Evolutionary conservation across 2,797 vertebrate genomes (phyloP).

Genomic region (Acestrorhynchus altus): DNA sequence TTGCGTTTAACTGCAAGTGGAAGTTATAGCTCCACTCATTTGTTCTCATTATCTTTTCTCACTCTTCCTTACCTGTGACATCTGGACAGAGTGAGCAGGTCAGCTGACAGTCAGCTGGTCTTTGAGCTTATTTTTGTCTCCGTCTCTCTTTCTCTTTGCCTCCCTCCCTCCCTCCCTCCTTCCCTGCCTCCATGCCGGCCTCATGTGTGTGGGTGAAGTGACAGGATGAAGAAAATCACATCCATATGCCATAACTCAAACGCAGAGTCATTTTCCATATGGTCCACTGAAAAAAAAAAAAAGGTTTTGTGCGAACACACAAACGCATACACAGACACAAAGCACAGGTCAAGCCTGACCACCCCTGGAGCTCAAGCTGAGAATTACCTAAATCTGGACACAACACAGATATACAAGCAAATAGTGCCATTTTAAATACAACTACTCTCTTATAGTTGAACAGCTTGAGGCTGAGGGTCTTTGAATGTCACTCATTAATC

Average conservation of each 20-base stretch:
- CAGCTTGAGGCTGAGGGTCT: slow-evolving; percentile 16
- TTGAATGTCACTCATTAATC: slow-evolving; percentile 10
- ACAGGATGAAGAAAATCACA: slow-evolving; percentile 74
- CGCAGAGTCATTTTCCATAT: slow-evolving; percentile 53
- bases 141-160: slow-evolving; percentile 25
- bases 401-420: slow-evolving; percentile 16
- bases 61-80: slow-evolving; percentile 27
- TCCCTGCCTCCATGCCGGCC: slow-evolving; percentile 39
- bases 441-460: slow-evolving; percentile 9
- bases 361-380: slow-evolving; percentile 11
- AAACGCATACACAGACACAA: slow-evolving; percentile 4
- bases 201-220: slow-evolving; percentile 66
- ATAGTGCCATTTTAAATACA: slow-evolving; percentile 30
- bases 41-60: slow-evolving; percentile 29
- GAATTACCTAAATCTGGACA: slow-evolving; percentile 4
- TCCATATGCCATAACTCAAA: slow-evolving; percentile 74
- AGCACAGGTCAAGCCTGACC: slow-evolving; percentile 10
- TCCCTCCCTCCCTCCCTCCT: slow-evolving; percentile 49
- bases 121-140: slow-evolving; percentile 32
- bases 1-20: background rate
- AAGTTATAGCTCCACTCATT: background rate
- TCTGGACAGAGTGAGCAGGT: slow-evolving; percentile 23
- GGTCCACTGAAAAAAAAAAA: slow-evolving; percentile 38
- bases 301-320: slow-evolving; percentile 24
- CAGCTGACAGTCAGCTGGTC: slow-evolving; percentile 32